Percentiles rank a stretch among this genome's conserved stretches.
Evolutionary conservation across 2,113 vertebrate species (phyloP).

Genomic region (Neotragus moschatus): DNA sequence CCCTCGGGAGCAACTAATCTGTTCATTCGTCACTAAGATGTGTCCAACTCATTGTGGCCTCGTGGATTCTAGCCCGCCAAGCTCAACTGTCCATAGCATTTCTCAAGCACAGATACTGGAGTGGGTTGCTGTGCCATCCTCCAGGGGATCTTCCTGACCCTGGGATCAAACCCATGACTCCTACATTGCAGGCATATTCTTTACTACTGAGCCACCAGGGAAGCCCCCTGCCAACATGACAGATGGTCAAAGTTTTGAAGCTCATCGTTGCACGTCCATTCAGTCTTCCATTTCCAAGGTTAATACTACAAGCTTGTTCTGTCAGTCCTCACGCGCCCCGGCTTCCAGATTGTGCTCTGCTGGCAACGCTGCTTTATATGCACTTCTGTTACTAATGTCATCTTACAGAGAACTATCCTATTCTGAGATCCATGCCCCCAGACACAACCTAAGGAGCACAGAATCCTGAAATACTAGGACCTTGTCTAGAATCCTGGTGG

Average conservation of each 20-base stretch:
- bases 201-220: not conserved
- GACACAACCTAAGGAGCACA: not conserved
- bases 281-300: not conserved
- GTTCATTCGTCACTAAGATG: not conserved
- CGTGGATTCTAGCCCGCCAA: not conserved
- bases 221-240: not conserved
- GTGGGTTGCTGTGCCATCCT: not conserved
- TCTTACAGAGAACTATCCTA: not conserved
- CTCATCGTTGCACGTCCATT: not conserved
- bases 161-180: not conserved
- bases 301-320: not conserved
- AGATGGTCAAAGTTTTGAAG: not conserved
- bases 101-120: not conserved
- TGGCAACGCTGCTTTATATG: not conserved
- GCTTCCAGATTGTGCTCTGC: not conserved
- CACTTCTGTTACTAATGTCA: not conserved
- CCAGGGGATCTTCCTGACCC: not conserved
- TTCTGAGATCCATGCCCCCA: not conserved
- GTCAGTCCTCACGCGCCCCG: not conserved
- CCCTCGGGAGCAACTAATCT: not conserved
- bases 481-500: not conserved
- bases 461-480: not conserved
- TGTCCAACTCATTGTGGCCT: not conserved
- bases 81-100: not conserved
- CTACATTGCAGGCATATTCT: not conserved